phyloP scores from a whole-genome alignment of 2,113 vertebrate genomes.

The Deroptyus accipitrinus region DNA sequence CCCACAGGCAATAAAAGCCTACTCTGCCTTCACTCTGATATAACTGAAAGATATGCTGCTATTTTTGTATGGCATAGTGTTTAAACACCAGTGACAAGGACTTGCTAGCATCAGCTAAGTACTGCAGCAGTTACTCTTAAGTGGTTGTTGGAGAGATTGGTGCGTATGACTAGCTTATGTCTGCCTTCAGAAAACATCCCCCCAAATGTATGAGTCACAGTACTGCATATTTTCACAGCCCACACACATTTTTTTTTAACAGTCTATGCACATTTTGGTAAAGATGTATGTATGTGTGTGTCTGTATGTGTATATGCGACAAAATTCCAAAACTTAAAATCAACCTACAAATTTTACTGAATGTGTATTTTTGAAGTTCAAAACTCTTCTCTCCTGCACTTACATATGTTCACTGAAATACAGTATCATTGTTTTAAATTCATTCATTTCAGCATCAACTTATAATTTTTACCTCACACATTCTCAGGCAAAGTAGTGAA shows the following conservation, averaged over 20 bases:
- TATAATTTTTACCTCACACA: background rate
- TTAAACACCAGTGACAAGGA: background rate
- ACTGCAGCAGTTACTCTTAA: background rate
- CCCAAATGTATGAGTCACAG: background rate
- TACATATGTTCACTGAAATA: background rate
- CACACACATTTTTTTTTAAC: background rate
- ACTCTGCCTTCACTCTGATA: background rate
- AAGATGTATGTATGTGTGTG: accelerated
- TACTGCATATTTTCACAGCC: background rate
- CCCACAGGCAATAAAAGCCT: background rate
- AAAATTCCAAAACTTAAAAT: background rate
- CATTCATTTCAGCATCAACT: background rate
- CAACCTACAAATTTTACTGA: background rate
- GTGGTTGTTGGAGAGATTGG: background rate
- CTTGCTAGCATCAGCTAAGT: background rate
- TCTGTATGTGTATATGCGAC: background rate
- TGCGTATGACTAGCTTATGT: background rate
- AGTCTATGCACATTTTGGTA: background rate
- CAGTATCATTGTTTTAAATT: background rate
- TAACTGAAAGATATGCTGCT: background rate
- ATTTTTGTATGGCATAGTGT: background rate
- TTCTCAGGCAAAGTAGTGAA: background rate
- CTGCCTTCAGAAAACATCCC: background rate
- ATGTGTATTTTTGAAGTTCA: background rate
- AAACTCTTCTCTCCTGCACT: background rate